These are phyloP conservation scores for Alauda arvensis DNA, from an alignment of 2,797 vertebrate species.

Conservation along the genomic window DNA sequence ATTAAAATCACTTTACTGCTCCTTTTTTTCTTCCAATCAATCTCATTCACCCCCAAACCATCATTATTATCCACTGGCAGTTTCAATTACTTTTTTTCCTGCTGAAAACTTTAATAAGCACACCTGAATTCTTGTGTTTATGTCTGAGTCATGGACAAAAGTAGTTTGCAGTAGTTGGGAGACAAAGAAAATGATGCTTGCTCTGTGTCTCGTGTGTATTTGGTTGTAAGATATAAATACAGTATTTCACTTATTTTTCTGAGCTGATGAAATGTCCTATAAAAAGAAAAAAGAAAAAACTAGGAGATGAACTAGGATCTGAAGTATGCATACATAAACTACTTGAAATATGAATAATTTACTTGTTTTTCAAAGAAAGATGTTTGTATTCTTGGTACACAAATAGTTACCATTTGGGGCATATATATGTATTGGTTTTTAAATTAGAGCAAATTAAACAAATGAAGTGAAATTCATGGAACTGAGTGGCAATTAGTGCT, in stretches of 20 bases:
- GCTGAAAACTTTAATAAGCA: background rate
- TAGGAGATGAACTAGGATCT: background rate
- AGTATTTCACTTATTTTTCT: background rate
- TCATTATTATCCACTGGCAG: background rate
- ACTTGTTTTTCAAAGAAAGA: background rate
- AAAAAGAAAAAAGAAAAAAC: background rate
- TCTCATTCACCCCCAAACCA: background rate
- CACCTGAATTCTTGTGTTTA: background rate
- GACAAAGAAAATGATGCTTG: background rate
- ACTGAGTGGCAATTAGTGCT: background rate
- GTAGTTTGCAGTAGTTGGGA: background rate
- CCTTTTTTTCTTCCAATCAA: background rate
- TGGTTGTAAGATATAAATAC: background rate
- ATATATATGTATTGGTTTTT: background rate
- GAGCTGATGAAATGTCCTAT: background rate
- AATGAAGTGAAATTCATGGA: background rate
- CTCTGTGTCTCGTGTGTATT: background rate
- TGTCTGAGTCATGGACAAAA: background rate
- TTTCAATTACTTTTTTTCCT: background rate
- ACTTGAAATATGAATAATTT: background rate
- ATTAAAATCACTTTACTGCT: background rate
- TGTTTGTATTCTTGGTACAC: background rate
- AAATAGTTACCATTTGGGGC: background rate
- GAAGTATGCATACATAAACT: background rate
- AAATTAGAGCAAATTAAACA: slow-evolving; percentile 14